Evolutionary conservation across 2,797 vertebrate genomes (phyloP).

Genomic region (Xiphorhynchus erythropygius): DNA sequence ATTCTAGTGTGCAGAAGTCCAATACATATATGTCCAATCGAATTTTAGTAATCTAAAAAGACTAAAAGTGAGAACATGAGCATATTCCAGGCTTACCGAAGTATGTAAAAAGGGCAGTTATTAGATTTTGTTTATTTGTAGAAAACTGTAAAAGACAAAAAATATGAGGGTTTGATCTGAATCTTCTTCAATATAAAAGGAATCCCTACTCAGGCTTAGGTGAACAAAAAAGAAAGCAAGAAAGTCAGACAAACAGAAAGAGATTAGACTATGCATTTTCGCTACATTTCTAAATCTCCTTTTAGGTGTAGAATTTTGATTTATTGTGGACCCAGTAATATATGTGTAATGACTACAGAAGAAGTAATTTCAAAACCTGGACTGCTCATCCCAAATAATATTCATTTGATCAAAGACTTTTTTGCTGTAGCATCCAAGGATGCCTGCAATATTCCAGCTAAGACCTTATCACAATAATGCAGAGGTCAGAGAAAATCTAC

Average conservation of each 20-base stretch:
- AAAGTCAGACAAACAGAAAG: neutral
- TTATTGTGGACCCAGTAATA: neutral
- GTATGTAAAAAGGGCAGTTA: neutral
- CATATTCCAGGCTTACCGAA: neutral
- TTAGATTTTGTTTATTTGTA: neutral
- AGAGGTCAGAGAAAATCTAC: neutral
- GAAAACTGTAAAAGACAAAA: neutral
- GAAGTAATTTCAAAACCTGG: neutral
- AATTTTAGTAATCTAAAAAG: neutral
- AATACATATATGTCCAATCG: neutral
- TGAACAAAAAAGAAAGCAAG: neutral
- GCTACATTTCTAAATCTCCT: neutral
- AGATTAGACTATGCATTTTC: neutral
- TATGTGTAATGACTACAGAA: neutral
- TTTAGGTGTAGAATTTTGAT: neutral
- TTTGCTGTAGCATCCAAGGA: neutral
- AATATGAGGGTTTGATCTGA: neutral
- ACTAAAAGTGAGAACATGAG: neutral
- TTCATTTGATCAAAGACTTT: neutral
- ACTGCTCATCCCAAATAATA: neutral
- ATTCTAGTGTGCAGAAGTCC: neutral
- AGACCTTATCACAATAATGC: neutral
- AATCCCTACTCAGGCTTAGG: neutral
- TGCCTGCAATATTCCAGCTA: neutral
- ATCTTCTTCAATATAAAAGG: neutral